Base-by-base conservation (phyloP, 2,888 invertebrate genomes). In the Clepsis dumicolana region DNA sequence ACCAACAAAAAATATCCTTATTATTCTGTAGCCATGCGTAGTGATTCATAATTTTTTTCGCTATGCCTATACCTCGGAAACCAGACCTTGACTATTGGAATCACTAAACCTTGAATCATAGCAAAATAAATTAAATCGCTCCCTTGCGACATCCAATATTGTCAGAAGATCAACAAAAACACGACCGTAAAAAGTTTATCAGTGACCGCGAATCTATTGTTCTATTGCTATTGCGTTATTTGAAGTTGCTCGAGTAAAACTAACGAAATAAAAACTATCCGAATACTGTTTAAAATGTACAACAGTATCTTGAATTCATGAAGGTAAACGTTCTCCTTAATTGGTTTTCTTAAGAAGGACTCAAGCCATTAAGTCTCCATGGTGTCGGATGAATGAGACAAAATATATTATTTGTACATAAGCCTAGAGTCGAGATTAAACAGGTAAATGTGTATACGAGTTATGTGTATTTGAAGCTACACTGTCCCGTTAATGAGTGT, bases 401-500 rank as follows among this genome's bases (percentile, higher is more conserved):
- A 62, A 63, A 63, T 50, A 48, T 38, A 67, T 50, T 41, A 62
- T 66, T 62, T 62, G 61, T 62, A 62, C 56, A 62, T 21, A 41
- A 67, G 59, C 52, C 14, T 41, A 29, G 50, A 67, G 52, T 32
- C 14, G 57, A 68, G 64, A 64, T 68, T 57, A 64, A 64, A 21
- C 50, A 68, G 64, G 68, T 64, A 68, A 52, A 68, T 59, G 63
- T 64, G 74, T 81, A 82, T 81, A 82, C 82, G 75, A 77, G 83
- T 84, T 85, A 82, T 77, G 77, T 82, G 74, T 79, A 76, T 74
- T 38, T 41, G 38, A 76, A 81, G 77, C 80, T 76, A 80, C 80
- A 75, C 75, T 77, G 80, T 89, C 81, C 89, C 88, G 90, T 90
- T 90, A 91, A 88, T 89, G 84, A 88, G 82, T 81, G 83, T 83